Percentiles rank a stretch among this genome's conserved stretches.
Conservation (phyloP, 2,113 vertebrate genomes). For the Triplophysa rosa region DNA sequence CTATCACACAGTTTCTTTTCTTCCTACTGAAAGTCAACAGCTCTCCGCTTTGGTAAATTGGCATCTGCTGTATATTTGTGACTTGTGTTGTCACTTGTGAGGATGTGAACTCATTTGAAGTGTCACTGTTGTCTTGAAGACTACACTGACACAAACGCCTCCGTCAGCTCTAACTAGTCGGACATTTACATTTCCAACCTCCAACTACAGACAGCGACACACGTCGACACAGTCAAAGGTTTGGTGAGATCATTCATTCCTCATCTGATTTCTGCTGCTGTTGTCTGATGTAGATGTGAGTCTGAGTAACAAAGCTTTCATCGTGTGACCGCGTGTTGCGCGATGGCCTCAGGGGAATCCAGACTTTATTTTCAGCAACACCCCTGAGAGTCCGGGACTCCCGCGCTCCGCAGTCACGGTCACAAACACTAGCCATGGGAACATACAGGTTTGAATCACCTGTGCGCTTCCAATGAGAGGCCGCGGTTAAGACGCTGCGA, state of each 20-base stretch:
- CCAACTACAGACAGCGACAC: slow-evolving; percentile 65
- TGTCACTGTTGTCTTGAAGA: slow-evolving; percentile 64
- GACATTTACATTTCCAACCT: slow-evolving; percentile 74
- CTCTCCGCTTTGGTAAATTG: slow-evolving; percentile 77
- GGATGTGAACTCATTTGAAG: slow-evolving; percentile 73
- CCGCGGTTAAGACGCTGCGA: slow-evolving; percentile 64
- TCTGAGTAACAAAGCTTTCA: neutral
- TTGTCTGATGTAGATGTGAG: neutral
- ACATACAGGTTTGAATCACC: slow-evolving; percentile 11
- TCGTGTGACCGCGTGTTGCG: neutral
- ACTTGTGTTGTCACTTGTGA: slow-evolving; percentile 69
- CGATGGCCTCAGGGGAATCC: neutral
- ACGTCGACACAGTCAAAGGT: slow-evolving; percentile 58
- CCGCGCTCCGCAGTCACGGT: neutral
- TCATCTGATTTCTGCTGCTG: slow-evolving; percentile 23
- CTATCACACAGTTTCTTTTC: slow-evolving; percentile 22
- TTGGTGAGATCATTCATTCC: slow-evolving; percentile 58
- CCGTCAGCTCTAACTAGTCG: slow-evolving; percentile 65
- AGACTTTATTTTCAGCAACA: neutral
- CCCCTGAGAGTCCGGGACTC: slow-evolving; percentile 3
- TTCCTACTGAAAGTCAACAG: slow-evolving; percentile 76
- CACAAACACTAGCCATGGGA: slow-evolving; percentile 37
- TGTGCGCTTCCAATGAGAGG: neutral
- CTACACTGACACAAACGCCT: slow-evolving; percentile 68
- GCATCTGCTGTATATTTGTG: slow-evolving; percentile 73